phyloP scores from a whole-genome alignment of 2,888 invertebrate genomes.

The Trilocha varians region DNA sequence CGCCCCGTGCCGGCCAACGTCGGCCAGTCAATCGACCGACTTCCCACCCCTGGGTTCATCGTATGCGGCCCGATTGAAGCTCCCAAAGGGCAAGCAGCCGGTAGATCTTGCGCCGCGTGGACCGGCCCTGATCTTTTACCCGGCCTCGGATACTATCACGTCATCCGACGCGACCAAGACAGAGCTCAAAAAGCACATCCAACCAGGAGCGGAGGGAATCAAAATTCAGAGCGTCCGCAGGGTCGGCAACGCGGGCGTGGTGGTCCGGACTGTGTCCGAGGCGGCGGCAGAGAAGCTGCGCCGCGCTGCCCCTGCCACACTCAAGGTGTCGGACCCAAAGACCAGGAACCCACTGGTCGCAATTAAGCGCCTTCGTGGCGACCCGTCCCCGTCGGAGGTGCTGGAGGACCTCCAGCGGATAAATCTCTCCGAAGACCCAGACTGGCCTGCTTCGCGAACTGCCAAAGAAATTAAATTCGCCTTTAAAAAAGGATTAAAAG shows the following conservation, averaged over 20 bases:
- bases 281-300: conserved; percentile 1
- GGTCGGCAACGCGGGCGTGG: conserved; percentile 2
- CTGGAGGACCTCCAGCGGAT: not conserved
- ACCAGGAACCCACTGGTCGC: conserved; percentile 1
- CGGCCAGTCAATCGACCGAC: not conserved
- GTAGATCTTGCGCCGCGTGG: not conserved
- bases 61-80: too few relatives aligned
- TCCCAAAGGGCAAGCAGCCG: not conserved
- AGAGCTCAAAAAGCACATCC: not conserved
- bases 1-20: not conserved
- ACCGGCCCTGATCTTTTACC: conserved; percentile 1
- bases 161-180: conserved; percentile 3
- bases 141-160: not conserved
- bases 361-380: not conserved
- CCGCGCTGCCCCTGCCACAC: conserved; percentile 5
- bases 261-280: not conserved
- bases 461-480: not conserved
- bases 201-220: conserved; percentile 4
- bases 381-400: not conserved
- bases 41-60: not conserved
- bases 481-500: not conserved
- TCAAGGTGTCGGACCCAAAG: conserved; percentile 2
- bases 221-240: conserved; percentile 4
- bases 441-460: not conserved
- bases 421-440: not conserved